Evolutionary conservation across 2,888 invertebrate genomes (phyloP).

Genomic region (Drepanosiphum platanoidis): DNA sequence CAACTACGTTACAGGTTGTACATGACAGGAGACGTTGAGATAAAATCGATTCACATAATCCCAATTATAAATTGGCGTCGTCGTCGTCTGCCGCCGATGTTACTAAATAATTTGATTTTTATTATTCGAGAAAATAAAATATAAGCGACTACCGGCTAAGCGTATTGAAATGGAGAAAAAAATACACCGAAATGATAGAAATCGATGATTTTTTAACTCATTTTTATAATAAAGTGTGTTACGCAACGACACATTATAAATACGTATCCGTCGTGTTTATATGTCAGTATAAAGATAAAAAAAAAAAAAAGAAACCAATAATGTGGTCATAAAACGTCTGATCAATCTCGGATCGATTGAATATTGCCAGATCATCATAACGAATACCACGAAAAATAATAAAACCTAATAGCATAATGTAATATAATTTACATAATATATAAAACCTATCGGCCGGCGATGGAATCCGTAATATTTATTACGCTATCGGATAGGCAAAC

Average conservation of each 20-base stretch:
- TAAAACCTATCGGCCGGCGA: too few species aligned
- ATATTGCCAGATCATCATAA: neutral
- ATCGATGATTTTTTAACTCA: neutral
- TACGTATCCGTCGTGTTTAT: neutral
- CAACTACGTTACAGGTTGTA: too few species aligned
- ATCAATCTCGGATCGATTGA: neutral
- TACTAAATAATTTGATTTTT: neutral
- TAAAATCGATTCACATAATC: slow-evolving; percentile 6
- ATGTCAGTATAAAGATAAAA: neutral
- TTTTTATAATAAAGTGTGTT: neutral
- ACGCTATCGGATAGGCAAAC: neutral
- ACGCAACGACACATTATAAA: neutral
- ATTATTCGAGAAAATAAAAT: neutral
- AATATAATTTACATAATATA: slow-evolving; percentile 8
- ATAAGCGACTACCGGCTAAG: too few species aligned
- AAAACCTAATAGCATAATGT: neutral
- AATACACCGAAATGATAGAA: neutral
- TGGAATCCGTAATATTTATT: neutral
- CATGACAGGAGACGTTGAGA: neutral
- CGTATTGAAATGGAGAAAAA: neutral
- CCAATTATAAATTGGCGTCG: slow-evolving; percentile 22
- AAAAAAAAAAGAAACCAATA: neutral
- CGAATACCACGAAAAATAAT: neutral
- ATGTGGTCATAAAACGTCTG: neutral
- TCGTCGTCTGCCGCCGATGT: neutral